Conservation (phyloP, 1,140 invertebrate species). For the Anthonomus grandis region DNA sequence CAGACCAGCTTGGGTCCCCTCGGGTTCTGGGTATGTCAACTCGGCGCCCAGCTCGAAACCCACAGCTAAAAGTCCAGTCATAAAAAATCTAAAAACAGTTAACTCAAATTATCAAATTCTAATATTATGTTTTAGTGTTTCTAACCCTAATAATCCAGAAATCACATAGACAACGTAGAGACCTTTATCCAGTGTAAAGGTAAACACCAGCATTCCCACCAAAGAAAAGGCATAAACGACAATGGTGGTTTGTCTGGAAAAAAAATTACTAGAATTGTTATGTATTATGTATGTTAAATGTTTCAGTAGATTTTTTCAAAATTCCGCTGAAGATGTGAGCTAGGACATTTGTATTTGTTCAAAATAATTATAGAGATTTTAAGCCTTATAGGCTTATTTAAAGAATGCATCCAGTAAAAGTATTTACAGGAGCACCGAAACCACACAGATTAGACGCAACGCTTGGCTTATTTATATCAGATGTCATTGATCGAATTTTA, state of each 20-base stretch:
- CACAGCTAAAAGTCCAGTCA: constrained; percentile 93
- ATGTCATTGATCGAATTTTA: too few relatives aligned
- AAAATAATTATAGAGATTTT: too few relatives aligned
- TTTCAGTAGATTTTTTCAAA: too few relatives aligned
- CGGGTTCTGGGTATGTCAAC: constrained; percentile 90
- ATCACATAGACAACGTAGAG: constrained; percentile 78
- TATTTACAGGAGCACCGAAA: too few relatives aligned
- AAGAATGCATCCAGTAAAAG: too few relatives aligned
- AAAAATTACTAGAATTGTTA: too few relatives aligned
- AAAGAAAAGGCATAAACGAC: constrained; percentile 81
- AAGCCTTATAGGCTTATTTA: too few relatives aligned
- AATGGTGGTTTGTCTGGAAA: constrained; percentile 76
- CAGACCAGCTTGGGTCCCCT: constrained; percentile 89
- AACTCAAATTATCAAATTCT: constrained; percentile 1
- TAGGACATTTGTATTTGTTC: too few relatives aligned
- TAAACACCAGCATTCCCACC: constrained; percentile 83
- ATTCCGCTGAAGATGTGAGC: too few relatives aligned
- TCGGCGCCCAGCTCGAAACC: constrained; percentile 95
- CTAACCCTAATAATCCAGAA: constrained; percentile 75
- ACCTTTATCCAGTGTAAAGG: constrained; percentile 71
- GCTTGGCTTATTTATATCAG: too few relatives aligned
- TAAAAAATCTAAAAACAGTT: constrained; percentile 75
- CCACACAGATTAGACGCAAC: too few relatives aligned
- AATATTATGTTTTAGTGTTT: constrained; percentile 16
- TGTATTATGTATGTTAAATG: too few relatives aligned